phyloP scores from a whole-genome alignment of 2,797 vertebrate genomes.

The Acanthornis magna region DNA sequence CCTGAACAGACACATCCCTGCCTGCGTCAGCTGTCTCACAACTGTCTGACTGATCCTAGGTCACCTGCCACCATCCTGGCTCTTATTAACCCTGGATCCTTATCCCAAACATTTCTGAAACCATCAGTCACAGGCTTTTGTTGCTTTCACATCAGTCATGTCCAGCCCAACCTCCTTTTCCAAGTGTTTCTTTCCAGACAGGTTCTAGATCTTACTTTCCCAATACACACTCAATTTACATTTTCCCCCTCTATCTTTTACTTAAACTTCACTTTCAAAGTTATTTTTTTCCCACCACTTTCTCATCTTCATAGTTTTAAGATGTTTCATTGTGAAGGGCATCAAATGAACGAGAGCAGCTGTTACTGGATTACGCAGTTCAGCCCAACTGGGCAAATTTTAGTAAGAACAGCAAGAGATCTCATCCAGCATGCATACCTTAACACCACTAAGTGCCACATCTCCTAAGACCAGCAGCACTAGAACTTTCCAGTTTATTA shows the following conservation, averaged over 20 bases:
- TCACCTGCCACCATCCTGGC: not conserved
- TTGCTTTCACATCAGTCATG: not conserved
- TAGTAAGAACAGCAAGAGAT: not conserved
- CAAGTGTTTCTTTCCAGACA: not conserved
- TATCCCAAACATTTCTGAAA: not conserved
- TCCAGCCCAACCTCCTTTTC: not conserved
- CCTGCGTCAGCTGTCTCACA: not conserved
- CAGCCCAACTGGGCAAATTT: not conserved
- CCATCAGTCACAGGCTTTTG: not conserved
- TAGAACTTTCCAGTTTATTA: not conserved
- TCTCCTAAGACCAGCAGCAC: not conserved
- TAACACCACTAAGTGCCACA: not conserved
- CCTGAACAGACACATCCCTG: not conserved
- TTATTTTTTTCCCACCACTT: not conserved
- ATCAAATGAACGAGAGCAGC: not conserved
- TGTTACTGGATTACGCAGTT: not conserved
- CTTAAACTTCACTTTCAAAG: not conserved
- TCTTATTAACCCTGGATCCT: not conserved
- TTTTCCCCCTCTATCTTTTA: not conserved
- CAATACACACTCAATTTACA: rapidly evolving
- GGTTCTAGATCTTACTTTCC: not conserved
- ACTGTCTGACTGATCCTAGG: not conserved
- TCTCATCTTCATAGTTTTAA: not conserved
- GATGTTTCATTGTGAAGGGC: not conserved
- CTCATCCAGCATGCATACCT: rapidly evolving